Base-by-base conservation (phyloP, 2,888 invertebrate genomes). In the Tipula confusa region DNA sequence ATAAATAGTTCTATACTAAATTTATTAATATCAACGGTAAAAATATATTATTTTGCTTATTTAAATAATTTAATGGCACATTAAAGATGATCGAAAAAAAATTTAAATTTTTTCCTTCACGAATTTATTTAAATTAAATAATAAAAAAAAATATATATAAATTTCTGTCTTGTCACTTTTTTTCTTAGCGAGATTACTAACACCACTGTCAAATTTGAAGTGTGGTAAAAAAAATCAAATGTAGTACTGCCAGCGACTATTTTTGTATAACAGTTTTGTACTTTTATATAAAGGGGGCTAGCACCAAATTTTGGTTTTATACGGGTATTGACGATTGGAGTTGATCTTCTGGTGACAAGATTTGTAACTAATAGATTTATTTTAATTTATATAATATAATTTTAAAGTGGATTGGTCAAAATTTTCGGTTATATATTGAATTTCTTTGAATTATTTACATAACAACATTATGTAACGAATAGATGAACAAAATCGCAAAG, bases 131-230 rank as follows among this genome's bases (percentile, higher is more conserved):
- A 64, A 64, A 64, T 64, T 24, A 13, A 64, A 64, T 64, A 64
- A 43, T 15, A 64, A 64, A 24, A 80, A 29, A n/a, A n/a, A n/a
- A n/a, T n/a, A n/a, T n/a, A n/a, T n/a, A n/a, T n/a, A n/a, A n/a
- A n/a, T n/a, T n/a, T n/a, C 29, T 80, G 29, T 29, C 80, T 80
- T 80, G 80, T 80, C 80, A 80, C 80, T 80, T 80, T 80, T 80
- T n/a, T n/a, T n/a, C n/a, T n/a, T 80, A 31, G 31, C 13, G 80
- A 29, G 80, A 80, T 80, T 80, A 80, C 29, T 15, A 80, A 80
- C 29, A 80, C 80, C 31, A 29, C 80, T 80, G 80, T 80, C 80
- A 80, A 80, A 80, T 79, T 0, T 64, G 64, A 64, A 24, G 64
- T 64, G 64, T 64, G 64, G 64, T n/a, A n/a, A n/a, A 64, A 15